These are phyloP conservation scores for Acanthopagrus latus DNA, from an alignment of 2,797 vertebrate genomes.

Conservation along the genomic window DNA sequence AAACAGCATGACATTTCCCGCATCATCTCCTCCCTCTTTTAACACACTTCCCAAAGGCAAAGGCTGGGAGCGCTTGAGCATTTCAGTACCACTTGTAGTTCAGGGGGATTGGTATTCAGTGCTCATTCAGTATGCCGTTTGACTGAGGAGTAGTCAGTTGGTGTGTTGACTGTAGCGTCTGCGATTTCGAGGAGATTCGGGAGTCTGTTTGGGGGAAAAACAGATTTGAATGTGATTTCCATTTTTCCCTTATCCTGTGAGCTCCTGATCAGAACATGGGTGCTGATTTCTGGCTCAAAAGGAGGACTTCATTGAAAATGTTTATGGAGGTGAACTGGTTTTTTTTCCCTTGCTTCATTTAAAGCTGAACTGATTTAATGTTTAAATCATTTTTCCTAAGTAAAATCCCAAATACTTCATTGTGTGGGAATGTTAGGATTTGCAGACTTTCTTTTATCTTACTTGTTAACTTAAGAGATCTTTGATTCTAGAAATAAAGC, in stretches of 20 bases:
- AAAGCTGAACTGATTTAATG: neutral
- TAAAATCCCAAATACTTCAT: neutral
- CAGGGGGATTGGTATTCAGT: conserved; percentile 12
- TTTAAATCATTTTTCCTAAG: neutral
- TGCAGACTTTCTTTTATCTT: neutral
- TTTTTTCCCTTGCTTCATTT: neutral
- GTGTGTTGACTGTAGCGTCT: conserved; percentile 6
- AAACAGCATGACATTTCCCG: conserved; percentile 50
- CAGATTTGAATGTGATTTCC: conserved; percentile 3
- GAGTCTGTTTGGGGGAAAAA: conserved; percentile 10
- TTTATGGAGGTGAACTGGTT: conserved; percentile 28
- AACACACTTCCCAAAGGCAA: conserved; percentile 35
- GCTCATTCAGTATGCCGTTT: conserved; percentile 24
- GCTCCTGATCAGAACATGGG: neutral
- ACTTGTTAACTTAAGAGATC: too few species aligned
- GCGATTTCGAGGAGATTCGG: conserved; percentile 23
- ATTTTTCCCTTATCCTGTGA: conserved; percentile 20
- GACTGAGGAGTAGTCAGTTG: conserved; percentile 18
- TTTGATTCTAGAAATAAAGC: too few species aligned
- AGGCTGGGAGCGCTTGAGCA: conserved; percentile 23
- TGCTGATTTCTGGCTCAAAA: conserved; percentile 1
- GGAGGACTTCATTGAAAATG: conserved; percentile 1
- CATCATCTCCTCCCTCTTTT: conserved; percentile 36
- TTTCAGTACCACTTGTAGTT: conserved; percentile 25
- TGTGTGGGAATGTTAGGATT: neutral